phyloP scores from a whole-genome alignment of 1,140 invertebrate genomes.

The Drosophila sproati region DNA sequence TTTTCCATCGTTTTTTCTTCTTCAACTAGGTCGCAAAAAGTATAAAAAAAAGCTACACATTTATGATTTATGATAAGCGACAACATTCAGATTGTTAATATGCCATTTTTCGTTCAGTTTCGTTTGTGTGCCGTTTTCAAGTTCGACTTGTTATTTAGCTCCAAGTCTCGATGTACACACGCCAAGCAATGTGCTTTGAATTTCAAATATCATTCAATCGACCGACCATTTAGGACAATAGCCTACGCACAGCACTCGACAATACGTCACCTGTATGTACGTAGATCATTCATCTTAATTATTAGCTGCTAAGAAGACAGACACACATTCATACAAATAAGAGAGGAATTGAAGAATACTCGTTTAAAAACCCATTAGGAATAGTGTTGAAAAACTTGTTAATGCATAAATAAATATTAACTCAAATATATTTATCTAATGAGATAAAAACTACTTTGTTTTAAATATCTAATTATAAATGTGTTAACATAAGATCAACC shows the following conservation, averaged over 20 bases:
- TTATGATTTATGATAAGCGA: constrained; percentile 24
- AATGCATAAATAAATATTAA: constrained; percentile 27
- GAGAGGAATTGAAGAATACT: constrained; percentile 12
- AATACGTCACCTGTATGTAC: constrained; percentile 18
- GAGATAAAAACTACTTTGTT: constrained; percentile 17
- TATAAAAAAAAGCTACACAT: constrained; percentile 27
- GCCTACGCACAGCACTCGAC: constrained; percentile 13
- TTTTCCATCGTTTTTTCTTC: constrained; percentile 11
- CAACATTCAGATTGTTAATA: constrained; percentile 17
- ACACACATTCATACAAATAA: background rate
- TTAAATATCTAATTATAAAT: constrained; percentile 21
- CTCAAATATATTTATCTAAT: background rate
- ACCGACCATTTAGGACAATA: background rate
- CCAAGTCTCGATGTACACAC: constrained; percentile 6
- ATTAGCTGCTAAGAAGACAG: constrained; percentile 29
- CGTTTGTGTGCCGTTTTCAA: constrained; percentile 51
- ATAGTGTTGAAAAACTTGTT: constrained; percentile 25
- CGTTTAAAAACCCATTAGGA: constrained; percentile 26
- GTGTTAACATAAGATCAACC: constrained; percentile 17
- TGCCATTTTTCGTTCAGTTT: constrained; percentile 18
- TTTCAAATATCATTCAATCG: constrained; percentile 40
- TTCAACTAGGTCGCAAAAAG: constrained; percentile 38
- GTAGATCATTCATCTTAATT: constrained; percentile 58
- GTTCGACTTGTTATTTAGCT: constrained; percentile 50
- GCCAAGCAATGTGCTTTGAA: constrained; percentile 37